Percentiles rank a stretch among this genome's conserved stretches.
phyloP scores from a whole-genome alignment of 1,140 invertebrate genomes.

The Drosophila ohnishii region DNA sequence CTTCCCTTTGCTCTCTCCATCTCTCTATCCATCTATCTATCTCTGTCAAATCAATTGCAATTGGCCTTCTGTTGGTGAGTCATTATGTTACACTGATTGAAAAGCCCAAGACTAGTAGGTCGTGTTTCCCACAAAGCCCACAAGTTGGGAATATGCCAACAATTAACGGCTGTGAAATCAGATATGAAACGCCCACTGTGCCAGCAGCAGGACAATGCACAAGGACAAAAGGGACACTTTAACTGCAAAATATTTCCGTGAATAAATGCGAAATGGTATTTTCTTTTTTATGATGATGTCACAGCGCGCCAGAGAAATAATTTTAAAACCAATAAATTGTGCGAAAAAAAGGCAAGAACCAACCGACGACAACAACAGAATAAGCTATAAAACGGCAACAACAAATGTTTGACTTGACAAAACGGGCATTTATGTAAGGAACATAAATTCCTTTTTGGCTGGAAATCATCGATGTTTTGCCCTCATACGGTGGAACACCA shows the following conservation, averaged over 20 bases:
- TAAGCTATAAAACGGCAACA: constrained; percentile 47
- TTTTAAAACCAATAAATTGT: constrained; percentile 66
- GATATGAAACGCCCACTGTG: background rate
- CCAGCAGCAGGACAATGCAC: constrained; percentile 21
- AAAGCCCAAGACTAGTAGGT: constrained; percentile 8
- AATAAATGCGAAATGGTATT: constrained; percentile 41
- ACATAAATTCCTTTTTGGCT: constrained; percentile 69
- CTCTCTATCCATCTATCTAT: background rate
- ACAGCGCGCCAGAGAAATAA: constrained; percentile 54
- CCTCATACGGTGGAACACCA: constrained; percentile 41
- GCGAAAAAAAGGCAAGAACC: constrained; percentile 19
- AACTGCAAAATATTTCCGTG: constrained; percentile 18
- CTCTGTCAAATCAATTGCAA: constrained; percentile 29
- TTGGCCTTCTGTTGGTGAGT: constrained; percentile 10
- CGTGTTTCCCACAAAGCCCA: constrained; percentile 2
- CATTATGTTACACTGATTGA: constrained; percentile 29
- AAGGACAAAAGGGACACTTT: constrained; percentile 25
- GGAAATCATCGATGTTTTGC: constrained; percentile 51
- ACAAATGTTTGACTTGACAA: constrained; percentile 57
- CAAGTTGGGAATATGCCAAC: constrained; percentile 30
- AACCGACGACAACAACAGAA: constrained; percentile 43
- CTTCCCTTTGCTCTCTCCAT: background rate
- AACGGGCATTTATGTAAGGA: constrained; percentile 61
- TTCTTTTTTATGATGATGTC: constrained; percentile 62
- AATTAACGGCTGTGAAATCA: constrained; percentile 26